A percentile compares a stretch with the other conserved stretches of the same genome.
Evolutionary conservation across 2,888 invertebrate species (phyloP).

Genomic region (Polymixis lichenea): DNA sequence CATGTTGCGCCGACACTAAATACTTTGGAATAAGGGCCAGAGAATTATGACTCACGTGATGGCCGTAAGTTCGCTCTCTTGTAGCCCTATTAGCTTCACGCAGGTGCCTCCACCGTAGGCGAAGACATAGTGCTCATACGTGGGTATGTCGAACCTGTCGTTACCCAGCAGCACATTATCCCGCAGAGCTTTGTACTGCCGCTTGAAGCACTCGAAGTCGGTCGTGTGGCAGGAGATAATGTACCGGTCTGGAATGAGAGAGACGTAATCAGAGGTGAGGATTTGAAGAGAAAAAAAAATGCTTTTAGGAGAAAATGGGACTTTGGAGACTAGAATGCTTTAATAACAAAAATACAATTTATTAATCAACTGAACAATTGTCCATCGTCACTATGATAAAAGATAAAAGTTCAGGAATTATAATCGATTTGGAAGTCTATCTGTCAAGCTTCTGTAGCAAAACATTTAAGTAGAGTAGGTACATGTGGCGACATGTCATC

Average conservation of each 20-base stretch:
- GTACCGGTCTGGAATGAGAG: constrained; percentile 70
- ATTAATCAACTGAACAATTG: too few relatives aligned
- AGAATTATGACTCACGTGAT: constrained; percentile 68
- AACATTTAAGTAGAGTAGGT: too few relatives aligned
- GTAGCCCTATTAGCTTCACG: constrained; percentile 73
- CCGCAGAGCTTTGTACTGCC: constrained; percentile 74
- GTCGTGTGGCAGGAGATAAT: constrained; percentile 78
- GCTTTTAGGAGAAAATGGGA: neutral
- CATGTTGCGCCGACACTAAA: neutral
- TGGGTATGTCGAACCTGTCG: constrained; percentile 63
- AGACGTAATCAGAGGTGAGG: neutral
- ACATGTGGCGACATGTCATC: too few relatives aligned
- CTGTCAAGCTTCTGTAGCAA: too few relatives aligned
- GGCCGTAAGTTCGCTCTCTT: constrained; percentile 73
- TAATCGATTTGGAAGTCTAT: neutral
- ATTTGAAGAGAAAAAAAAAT: too few relatives aligned
- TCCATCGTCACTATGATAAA: too few relatives aligned
- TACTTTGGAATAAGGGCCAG: neutral
- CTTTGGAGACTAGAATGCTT: neutral
- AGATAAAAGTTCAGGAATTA: too few relatives aligned
- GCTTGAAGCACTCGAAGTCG: constrained; percentile 79
- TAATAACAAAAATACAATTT: neutral
- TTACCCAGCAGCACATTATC: constrained; percentile 75
- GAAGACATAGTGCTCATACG: constrained; percentile 72
- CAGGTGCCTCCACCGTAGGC: constrained; percentile 75